Conservation (phyloP, 1,140 invertebrate genomes). For the Drosophila ficusphila region DNA sequence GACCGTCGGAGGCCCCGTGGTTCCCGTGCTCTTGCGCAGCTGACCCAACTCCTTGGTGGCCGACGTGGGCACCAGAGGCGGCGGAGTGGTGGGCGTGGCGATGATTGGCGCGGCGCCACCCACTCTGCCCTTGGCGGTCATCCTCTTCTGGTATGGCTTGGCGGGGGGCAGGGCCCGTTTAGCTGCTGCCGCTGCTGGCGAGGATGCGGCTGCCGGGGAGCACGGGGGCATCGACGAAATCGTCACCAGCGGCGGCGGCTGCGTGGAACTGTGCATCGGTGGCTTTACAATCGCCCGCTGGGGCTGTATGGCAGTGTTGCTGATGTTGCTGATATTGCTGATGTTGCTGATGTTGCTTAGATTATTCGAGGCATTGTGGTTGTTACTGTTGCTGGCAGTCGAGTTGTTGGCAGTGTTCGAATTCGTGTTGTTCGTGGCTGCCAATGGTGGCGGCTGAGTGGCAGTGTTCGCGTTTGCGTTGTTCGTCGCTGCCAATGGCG, state of each 20-base stretch:
- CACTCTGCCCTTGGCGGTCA: slow-evolving; percentile 25
- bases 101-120: slow-evolving; percentile 46
- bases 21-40: slow-evolving; percentile 50
- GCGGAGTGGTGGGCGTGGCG: slow-evolving; percentile 77
- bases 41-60: slow-evolving; percentile 58
- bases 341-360: slow-evolving; percentile 51
- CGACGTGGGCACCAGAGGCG: slow-evolving; percentile 71
- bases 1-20: background rate
- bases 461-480: slow-evolving; percentile 25
- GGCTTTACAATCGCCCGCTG: slow-evolving; percentile 49
- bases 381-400: slow-evolving; percentile 47
- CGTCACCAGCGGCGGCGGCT: slow-evolving; percentile 75
- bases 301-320: slow-evolving; percentile 49
- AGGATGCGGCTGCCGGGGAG: slow-evolving; percentile 16
- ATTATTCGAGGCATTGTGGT: slow-evolving; percentile 50
- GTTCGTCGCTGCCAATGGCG: slow-evolving; percentile 44
- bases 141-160: slow-evolving; percentile 71
- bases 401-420: slow-evolving; percentile 36
- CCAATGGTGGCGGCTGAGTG: slow-evolving; percentile 47
- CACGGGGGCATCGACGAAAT: slow-evolving; percentile 47
- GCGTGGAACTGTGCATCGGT: slow-evolving; percentile 51
- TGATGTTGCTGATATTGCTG: slow-evolving; percentile 50
- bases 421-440: slow-evolving; percentile 22
- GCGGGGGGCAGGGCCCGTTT: slow-evolving; percentile 49
- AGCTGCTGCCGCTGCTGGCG: slow-evolving; percentile 51